Evolutionary conservation across 2,113 vertebrate genomes (phyloP), one percentile per base, ranked within the genome.

Genomic region (Gymnorhina tibicen): DNA sequence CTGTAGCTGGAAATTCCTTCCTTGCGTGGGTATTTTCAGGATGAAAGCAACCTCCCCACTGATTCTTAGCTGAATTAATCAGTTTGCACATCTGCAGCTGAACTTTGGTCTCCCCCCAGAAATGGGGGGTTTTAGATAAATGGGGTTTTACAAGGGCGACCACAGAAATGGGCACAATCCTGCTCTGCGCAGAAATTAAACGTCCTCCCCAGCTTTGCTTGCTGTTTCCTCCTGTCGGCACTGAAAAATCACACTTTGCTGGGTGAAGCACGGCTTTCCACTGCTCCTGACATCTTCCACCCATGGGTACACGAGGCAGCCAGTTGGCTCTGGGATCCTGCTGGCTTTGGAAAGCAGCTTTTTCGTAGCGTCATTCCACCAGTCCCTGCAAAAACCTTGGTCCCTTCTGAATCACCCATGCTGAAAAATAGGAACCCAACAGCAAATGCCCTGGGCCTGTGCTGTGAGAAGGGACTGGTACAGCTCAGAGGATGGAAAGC

Each of bases 401-500:
- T 79, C 23, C 27, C 21, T 33, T 28, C 58, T 44, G 32, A 9
- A 37, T 23, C n/a, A 16, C 9, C 7, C 2, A 10, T 13, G 33
- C 42, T 69, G 49, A 8, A 42, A 75, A 67, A 16, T 0, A 59
- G 30, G 53, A 63, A 23, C 6, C 46, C 41, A 16, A 4, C 17
- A n/a, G 35, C 37, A 78, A 60, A 85, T 23, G 30, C 24, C 33
- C 23, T 14, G 32, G 12, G 21, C 7, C 5, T 66, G 39, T 11
- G 2, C 50, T 85, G 8, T 41, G 53, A 5, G 32, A 44, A 49
- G 64, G 67, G 19, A 7, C 28, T 2, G 39, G 5, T 5, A 6
- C 0, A 3, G 39, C 7, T 32, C 4, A 1, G 53, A 69, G 49
- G 55, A 16, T 56, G 41, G 44, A 32, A 24, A 41, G 18, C 27